phyloP scores from a whole-genome alignment of 2,113 vertebrate species.

The Ardeotis arabs region DNA sequence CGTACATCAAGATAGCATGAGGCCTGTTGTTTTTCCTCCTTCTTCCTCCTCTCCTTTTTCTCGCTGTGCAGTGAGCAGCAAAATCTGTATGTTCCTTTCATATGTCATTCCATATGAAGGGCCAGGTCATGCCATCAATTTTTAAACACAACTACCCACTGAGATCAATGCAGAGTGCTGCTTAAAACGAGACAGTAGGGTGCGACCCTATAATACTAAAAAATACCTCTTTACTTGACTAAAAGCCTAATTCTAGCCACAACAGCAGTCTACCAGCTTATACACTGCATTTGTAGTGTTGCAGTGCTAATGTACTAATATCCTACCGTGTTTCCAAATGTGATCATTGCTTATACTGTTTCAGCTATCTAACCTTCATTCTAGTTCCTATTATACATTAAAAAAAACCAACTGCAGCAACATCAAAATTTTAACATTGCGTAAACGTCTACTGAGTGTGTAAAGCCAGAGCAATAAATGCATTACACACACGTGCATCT shows the following conservation, averaged over 20 bases:
- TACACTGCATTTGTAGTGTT: constrained; percentile 27
- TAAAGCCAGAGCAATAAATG: neutral
- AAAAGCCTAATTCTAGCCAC: neutral
- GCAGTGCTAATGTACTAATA: neutral
- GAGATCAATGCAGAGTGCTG: constrained; percentile 28
- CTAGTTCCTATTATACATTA: neutral
- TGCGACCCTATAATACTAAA: constrained; percentile 13
- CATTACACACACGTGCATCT: neutral
- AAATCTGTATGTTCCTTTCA: neutral
- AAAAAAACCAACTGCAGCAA: neutral
- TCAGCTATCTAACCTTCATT: neutral
- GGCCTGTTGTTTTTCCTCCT: neutral
- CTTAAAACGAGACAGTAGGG: constrained; percentile 10
- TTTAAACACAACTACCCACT: constrained; percentile 43
- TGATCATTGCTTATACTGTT: neutral
- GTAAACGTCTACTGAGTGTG: neutral
- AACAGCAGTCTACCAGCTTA: constrained; percentile 8
- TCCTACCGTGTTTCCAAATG: neutral
- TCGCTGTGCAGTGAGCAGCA: neutral
- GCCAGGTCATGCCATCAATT: constrained; percentile 40
- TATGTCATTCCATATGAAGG: neutral
- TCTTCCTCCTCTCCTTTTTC: neutral
- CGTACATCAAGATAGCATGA: neutral
- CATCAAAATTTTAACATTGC: neutral
- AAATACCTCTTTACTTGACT: constrained; percentile 30